Evolutionary conservation across 2,888 invertebrate species (phyloP), one percentile per base, ranked within the genome.

Genomic region (Stenolophus ochropezus): DNA sequence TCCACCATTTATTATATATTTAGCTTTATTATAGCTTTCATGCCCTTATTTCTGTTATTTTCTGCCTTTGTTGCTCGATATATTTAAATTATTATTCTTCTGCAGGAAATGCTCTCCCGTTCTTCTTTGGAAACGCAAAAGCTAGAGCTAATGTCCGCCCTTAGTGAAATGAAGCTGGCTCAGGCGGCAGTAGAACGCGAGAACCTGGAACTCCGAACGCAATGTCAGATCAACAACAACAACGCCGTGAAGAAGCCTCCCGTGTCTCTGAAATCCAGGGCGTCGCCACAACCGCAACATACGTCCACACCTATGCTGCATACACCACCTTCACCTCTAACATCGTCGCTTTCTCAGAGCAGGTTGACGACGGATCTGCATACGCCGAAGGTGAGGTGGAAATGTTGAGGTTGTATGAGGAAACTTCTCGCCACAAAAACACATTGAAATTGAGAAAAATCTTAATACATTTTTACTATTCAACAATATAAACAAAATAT

Each of bases 111-210:
- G 90, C 90, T 97, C 76, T 94, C 95, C 77, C 92, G 97, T 79
- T 97, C 97, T 18, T 95, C 97, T 1, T 89, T 98, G 83, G 98
- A 98, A 91, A 97, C 97, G 0, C 97, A 98, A 90, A 98, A 98
- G 89, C 90, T 98, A 86, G 98, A 98, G 89, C 90, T 99, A 84
- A 92, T 98, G 91, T 96, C 97, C 51, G 97, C 98, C 85, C 92
- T 99, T 85, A 97, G 98, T 83, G 97, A 97, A 88, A 92, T 98
- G 85, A 96, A 98, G 86, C 91, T 98, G 83, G 95, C 96, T 84
- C 94, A 96, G 84, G 94, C 96, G 3, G 94, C 95, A 42, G 91
- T 97, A 74, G 98, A 98, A 88, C 93, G 96, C 82, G 98, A 98
- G 85, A 95, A 97, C 86, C 87, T 95, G 76, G 96, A 97, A 86